Evolutionary conservation across 2,113 vertebrate species (phyloP), one percentile per base, ranked within the genome.

Genomic region (Odontesthes bonariensis): DNA sequence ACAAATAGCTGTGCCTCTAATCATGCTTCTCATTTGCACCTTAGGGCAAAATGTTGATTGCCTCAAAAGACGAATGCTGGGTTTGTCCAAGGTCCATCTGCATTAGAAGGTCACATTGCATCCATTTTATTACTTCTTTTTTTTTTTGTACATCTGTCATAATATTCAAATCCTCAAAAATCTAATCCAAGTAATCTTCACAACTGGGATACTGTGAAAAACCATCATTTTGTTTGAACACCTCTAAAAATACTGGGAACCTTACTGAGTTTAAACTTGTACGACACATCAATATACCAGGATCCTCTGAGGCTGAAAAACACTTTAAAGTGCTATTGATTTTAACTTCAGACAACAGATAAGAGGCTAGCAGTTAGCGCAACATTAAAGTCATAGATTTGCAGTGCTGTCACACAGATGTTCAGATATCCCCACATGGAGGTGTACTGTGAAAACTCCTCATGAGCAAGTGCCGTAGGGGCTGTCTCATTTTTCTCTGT

Each of bases 271-370:
- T 38, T 35, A 38, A 38, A 38, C 35, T 38, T 10, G 35, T 38
- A 11, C 33, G 13, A 12, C 19, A 11, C n/a, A 42, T 44, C 27
- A 8, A 66, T 60, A 63, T 74, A 47, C 67, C 38, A 57, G 59
- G 19, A 47, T 27, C 62, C 58, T 67, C 42, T 31, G 1, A 64
- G 61, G 69, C 74, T 71, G 1, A 63, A 53, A 68, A 68, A 38
- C 27, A 33, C 32, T 73, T 81, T 72, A 72, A n/a, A 78, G 49
- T 70, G 33, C 7, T 27, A 72, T 75, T 47, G 40, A 69, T 47
- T 47, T 33, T 16, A 33, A 69, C 40, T 17, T 57, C 23, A 56
- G n/a, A 57, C 27, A 47, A 33, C 10, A 5, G 67, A 40, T 46
- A 23, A 46, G 12, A 46, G 38, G 40, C 44, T 0, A 33, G 27